Evolutionary conservation across 2,797 vertebrate species (phyloP).

Genomic region (Syngnathus acus): DNA sequence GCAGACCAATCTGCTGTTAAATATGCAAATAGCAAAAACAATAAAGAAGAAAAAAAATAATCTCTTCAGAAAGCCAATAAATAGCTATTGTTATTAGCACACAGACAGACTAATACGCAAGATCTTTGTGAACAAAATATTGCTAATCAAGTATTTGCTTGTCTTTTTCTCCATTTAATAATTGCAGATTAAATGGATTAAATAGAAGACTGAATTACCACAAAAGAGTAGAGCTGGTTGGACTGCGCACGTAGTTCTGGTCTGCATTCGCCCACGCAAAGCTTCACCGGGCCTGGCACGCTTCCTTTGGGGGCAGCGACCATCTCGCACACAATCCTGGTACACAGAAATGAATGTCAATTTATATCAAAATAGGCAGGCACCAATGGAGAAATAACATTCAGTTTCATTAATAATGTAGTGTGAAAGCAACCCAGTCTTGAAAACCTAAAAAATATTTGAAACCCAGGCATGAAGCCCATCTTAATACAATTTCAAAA

Average conservation of each 20-base stretch:
- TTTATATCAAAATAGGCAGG: constrained; percentile 1
- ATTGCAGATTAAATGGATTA: constrained; percentile 1
- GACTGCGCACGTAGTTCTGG: constrained; percentile 86
- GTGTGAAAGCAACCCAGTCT: too few relatives aligned
- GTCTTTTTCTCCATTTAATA: not conserved
- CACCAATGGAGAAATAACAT: not conserved
- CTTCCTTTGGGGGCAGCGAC: constrained; percentile 70
- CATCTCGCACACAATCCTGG: constrained; percentile 95
- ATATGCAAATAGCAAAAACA: not conserved
- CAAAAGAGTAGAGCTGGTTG: constrained; percentile 82
- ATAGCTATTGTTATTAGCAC: not conserved
- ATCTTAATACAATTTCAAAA: not conserved
- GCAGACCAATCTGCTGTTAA: not conserved
- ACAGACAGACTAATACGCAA: not conserved
- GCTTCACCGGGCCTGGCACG: constrained; percentile 79
- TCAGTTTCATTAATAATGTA: not conserved
- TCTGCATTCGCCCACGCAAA: constrained; percentile 89
- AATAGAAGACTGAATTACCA: constrained; percentile 63
- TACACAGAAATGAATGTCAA: constrained; percentile 15
- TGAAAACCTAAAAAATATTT: not conserved
- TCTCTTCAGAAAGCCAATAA: not conserved
- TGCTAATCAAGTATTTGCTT: not conserved
- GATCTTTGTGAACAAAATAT: not conserved
- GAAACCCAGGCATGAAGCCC: not conserved
- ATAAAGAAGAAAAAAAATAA: not conserved